Evolutionary conservation across 2,113 vertebrate species (phyloP).

Genomic region (Sebastes fasciatus): DNA sequence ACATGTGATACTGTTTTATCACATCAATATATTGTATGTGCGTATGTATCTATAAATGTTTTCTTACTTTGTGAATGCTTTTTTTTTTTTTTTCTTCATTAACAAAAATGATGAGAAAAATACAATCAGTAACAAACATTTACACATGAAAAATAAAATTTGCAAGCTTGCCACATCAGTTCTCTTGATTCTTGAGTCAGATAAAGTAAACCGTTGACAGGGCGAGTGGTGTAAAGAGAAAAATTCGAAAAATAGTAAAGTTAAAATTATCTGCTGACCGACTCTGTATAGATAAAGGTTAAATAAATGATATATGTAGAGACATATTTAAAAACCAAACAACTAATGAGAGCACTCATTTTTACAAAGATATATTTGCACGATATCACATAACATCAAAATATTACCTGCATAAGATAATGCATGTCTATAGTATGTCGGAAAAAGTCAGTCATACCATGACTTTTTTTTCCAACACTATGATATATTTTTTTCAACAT

Average conservation of each 20-base stretch:
- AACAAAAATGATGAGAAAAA: slow-evolving; percentile 63
- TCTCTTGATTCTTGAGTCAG: slow-evolving; percentile 16
- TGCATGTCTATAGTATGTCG: too few species aligned
- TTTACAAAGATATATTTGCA: too few species aligned
- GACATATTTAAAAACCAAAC: too few species aligned
- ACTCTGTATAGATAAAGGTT: not conserved
- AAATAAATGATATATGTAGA: not conserved
- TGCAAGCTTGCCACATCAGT: slow-evolving; percentile 52
- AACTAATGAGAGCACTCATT: too few species aligned
- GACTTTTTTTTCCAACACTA: too few species aligned
- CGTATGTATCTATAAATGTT: slow-evolving; percentile 70
- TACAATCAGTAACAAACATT: slow-evolving; percentile 71
- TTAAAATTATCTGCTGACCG: not conserved
- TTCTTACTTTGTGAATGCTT: slow-evolving; percentile 78
- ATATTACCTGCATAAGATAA: too few species aligned
- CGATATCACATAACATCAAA: too few species aligned
- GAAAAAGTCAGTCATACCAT: too few species aligned
- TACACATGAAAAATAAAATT: slow-evolving; percentile 74
- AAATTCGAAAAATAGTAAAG: too few species aligned
- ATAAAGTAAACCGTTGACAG: not conserved
- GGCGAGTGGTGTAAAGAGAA: not conserved
- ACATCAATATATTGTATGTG: slow-evolving; percentile 57
- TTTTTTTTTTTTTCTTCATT: slow-evolving; percentile 58
- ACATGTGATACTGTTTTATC: slow-evolving; percentile 55
- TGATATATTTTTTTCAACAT: too few species aligned